phyloP scores from a whole-genome alignment of 2,113 vertebrate species.

The Lathamus discolor region DNA sequence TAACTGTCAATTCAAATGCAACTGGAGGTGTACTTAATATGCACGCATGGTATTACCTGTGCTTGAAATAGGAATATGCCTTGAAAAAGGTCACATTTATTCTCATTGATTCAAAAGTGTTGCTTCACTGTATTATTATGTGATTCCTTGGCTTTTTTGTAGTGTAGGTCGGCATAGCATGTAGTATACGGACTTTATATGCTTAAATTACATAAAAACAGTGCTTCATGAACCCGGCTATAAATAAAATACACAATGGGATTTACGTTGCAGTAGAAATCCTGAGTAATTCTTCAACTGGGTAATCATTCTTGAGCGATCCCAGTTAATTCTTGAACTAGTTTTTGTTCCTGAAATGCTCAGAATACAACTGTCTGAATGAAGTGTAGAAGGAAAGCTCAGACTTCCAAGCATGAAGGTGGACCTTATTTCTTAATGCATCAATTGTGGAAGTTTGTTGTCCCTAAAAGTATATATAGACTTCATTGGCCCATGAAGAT shows the following conservation, averaged over 20 bases:
- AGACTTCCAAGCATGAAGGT: neutral
- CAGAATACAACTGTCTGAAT: neutral
- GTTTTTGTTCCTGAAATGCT: neutral
- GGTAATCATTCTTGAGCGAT: neutral
- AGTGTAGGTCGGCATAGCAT: neutral
- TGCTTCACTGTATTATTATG: neutral
- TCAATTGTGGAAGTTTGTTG: neutral
- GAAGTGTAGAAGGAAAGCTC: neutral
- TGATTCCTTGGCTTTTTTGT: neutral
- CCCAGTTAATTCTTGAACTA: neutral
- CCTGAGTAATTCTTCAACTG: neutral
- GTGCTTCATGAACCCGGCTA: neutral
- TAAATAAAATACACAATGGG: neutral
- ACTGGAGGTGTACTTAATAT: neutral
- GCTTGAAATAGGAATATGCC: neutral
- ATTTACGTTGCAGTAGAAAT: neutral
- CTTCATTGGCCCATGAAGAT: neutral
- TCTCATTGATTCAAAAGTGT: neutral
- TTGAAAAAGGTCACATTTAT: neutral
- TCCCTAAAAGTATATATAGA: neutral
- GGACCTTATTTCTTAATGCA: neutral
- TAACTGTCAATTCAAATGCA: neutral
- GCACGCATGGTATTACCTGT: accelerated
- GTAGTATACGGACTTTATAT: neutral
- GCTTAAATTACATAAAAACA: neutral